Conservation (phyloP, 2,113 vertebrate genomes). For the Amblyopsis rosae region DNA sequence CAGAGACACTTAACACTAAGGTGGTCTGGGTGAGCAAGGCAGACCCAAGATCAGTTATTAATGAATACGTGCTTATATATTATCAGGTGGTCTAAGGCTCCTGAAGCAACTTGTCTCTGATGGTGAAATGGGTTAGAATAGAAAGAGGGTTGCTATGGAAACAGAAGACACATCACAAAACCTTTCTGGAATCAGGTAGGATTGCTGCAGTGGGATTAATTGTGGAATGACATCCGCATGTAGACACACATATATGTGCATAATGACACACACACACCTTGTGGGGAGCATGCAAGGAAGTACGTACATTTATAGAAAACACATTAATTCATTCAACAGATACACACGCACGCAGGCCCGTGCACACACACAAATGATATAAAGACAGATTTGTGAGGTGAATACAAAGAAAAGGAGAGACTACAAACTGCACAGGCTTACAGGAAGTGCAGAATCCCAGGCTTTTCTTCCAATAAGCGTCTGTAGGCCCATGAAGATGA, state of each 20-base stretch:
- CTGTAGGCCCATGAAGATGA: no score
- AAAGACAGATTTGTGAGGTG: no score
- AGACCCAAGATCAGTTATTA: neutral
- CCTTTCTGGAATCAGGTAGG: slow-evolving; percentile 12
- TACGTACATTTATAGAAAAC: neutral
- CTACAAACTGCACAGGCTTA: no score
- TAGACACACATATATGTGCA: slow-evolving; percentile 12
- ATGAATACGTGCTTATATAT: neutral
- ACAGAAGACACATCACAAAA: slow-evolving; percentile 49
- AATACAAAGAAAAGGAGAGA: no score
- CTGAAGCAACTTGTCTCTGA: slow-evolving; percentile 40
- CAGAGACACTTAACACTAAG: no score
- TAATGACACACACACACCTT: slow-evolving; percentile 14
- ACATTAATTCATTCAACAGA: neutral
- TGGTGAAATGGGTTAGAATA: slow-evolving; percentile 27
- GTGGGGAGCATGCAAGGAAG: neutral
- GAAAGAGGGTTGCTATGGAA: slow-evolving; percentile 38
- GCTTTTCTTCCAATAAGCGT: no score
- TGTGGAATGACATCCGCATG: neutral
- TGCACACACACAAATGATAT: slow-evolving; percentile 1
- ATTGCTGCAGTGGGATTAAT: slow-evolving; percentile 4
- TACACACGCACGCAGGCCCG: neutral
- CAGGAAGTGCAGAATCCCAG: no score
- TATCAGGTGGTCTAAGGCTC: slow-evolving; percentile 7
- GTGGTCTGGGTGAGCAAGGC: neutral